These are phyloP conservation scores for Ormia ochracea DNA, from an alignment of 2,888 invertebrate species.

Conservation along the genomic window DNA sequence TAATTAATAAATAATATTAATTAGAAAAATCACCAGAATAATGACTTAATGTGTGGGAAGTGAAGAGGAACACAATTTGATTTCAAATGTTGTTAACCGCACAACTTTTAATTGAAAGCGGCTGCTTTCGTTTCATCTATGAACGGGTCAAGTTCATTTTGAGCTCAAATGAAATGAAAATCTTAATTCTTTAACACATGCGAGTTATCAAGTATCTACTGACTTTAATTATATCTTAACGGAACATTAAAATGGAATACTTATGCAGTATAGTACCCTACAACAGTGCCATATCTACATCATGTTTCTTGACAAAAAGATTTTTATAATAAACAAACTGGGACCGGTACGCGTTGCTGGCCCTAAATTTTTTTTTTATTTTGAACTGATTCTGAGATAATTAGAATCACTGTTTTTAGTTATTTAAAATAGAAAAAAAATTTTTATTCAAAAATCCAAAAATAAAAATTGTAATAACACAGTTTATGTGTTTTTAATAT, in stretches of 20 bases:
- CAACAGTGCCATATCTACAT: not conserved
- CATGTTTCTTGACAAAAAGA: not conserved
- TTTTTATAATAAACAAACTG: not conserved
- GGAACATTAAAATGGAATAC: not conserved
- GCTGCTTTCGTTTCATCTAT: not conserved
- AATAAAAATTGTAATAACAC: no score
- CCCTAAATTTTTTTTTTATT: no score
- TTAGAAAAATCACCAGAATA: no score
- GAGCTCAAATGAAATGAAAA: not conserved
- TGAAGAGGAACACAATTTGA: not conserved
- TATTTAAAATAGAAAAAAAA: no score
- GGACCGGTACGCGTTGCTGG: no score
- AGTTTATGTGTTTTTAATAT: no score
- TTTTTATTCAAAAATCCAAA: no score
- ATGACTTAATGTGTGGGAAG: conserved; percentile 1
- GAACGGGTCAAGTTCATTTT: conserved; percentile 30
- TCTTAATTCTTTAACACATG: not conserved
- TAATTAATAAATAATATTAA: no score
- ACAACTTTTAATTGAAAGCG: not conserved
- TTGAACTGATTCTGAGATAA: no score
- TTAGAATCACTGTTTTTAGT: no score
- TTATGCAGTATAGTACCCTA: not conserved
- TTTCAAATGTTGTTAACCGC: not conserved
- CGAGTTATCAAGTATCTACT: not conserved
- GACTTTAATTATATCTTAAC: conserved; percentile 7